These are phyloP conservation scores for Drosophila fulvimacula DNA, from an alignment of 2,888 invertebrate genomes.

Conservation along the genomic window DNA sequence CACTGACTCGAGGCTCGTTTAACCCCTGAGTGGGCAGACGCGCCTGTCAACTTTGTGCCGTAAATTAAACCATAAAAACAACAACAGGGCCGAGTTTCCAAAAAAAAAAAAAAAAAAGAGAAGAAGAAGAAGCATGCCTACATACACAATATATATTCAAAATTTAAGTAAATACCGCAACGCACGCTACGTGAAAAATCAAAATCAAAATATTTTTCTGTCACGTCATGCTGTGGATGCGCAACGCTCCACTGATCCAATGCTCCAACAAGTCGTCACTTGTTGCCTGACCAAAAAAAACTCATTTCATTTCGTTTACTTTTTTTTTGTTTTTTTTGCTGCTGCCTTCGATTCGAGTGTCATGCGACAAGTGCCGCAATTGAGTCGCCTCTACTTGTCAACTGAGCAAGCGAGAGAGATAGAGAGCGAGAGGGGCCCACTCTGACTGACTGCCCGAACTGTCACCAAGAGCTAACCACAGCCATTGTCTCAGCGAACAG, in stretches of 20 bases:
- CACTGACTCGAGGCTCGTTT: conserved; percentile 42
- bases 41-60: conserved; percentile 70
- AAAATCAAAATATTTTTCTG: conserved; percentile 73
- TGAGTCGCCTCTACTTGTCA: conserved; percentile 72
- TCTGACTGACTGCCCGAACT: conserved; percentile 25
- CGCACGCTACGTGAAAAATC: conserved; percentile 58
- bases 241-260: conserved; percentile 55
- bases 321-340: conserved; percentile 23
- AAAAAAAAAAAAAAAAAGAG: conserved; percentile 34
- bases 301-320: conserved; percentile 46
- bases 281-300: conserved; percentile 47
- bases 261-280: conserved; percentile 48
- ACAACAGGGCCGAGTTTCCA: conserved; percentile 46
- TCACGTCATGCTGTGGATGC: conserved; percentile 66
- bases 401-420: conserved; percentile 4
- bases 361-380: conserved; percentile 78
- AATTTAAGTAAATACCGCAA: conserved; percentile 45
- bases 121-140: not conserved
- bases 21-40: conserved; percentile 70
- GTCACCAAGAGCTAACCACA: conserved; percentile 58
- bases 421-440: conserved; percentile 3
- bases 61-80: conserved; percentile 75
- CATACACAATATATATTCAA: conserved; percentile 29
- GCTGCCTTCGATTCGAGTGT: conserved; percentile 57
- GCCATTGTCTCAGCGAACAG: conserved; percentile 75